These are phyloP conservation scores for Hippopotamus amphibius DNA, from an alignment of 2,113 vertebrate genomes.

Conservation along the genomic window DNA sequence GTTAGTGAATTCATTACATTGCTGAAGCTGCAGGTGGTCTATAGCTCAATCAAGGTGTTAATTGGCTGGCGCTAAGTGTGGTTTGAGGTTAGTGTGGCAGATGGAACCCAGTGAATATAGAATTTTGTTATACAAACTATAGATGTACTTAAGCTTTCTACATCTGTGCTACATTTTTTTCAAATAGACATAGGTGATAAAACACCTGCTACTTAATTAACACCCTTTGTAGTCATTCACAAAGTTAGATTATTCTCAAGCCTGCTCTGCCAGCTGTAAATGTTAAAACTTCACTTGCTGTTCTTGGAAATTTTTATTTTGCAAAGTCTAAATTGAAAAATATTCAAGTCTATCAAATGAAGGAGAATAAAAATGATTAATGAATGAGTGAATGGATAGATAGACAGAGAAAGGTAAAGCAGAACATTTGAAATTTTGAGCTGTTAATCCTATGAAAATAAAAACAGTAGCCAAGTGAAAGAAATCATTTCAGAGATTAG, in stretches of 20 bases:
- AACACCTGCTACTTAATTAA: conserved; percentile 83
- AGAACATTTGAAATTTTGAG: background rate
- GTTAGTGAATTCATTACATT: conserved; percentile 57
- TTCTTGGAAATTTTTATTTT: conserved; percentile 53
- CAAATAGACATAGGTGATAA: conserved; percentile 75
- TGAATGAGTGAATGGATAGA: background rate
- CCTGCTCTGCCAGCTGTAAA: conserved; percentile 60
- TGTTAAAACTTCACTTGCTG: conserved; percentile 64
- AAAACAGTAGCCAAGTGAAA: background rate
- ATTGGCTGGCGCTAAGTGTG: conserved; percentile 76
- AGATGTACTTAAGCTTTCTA: conserved; percentile 80
- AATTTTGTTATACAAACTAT: conserved; percentile 79
- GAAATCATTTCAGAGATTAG: background rate
- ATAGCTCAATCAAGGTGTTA: conserved; percentile 80
- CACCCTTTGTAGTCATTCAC: conserved; percentile 77
- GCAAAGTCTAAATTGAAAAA: conserved; percentile 6
- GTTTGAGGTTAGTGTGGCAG: conserved; percentile 77
- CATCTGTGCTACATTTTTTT: conserved; percentile 73
- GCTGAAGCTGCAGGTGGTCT: conserved; percentile 73
- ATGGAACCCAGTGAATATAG: conserved; percentile 71
- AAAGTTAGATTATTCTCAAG: conserved; percentile 68
- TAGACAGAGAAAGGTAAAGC: background rate
- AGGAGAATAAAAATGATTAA: background rate
- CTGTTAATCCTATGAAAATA: background rate
- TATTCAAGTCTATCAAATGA: background rate